phyloP scores from a whole-genome alignment of 2,797 vertebrate genomes.

The Manis javanica region DNA sequence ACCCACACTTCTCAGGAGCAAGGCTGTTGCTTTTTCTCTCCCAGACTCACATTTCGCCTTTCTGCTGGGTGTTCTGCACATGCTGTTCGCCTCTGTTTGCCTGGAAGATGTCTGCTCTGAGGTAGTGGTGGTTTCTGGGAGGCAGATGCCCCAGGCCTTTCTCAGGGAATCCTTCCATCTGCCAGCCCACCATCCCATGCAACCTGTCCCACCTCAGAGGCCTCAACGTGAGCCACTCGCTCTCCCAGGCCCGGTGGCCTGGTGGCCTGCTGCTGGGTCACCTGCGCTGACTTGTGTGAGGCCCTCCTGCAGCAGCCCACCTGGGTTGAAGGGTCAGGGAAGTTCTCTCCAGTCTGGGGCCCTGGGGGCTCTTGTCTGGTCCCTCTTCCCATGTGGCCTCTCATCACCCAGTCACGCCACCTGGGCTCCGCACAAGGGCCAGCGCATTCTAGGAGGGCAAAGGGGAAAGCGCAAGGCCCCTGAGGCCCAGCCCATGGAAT shows the following conservation, averaged over 20 bases:
- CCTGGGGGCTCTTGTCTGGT: background rate
- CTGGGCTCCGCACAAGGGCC: background rate
- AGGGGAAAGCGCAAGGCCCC: background rate
- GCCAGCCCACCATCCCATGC: accelerated
- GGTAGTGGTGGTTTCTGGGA: too few species aligned
- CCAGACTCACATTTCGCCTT: accelerated
- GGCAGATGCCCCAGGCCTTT: background rate
- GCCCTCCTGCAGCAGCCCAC: accelerated
- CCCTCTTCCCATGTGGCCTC: background rate
- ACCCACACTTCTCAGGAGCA: background rate
- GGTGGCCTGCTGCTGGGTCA: accelerated
- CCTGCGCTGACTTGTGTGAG: accelerated
- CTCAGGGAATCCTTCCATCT: background rate
- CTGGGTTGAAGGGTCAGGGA: background rate
- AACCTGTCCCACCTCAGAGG: background rate
- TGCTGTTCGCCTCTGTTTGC: background rate
- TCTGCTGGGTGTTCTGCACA: background rate
- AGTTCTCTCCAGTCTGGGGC: background rate
- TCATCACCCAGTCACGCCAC: too few species aligned
- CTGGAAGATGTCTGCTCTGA: too few species aligned
- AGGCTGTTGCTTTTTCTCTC: background rate
- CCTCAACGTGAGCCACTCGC: accelerated
- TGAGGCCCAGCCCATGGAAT: background rate
- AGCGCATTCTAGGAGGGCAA: background rate
- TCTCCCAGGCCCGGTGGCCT: accelerated